Evolutionary conservation across 2,113 vertebrate species (phyloP).

Genomic region (Gnathonemus longibarbis): DNA sequence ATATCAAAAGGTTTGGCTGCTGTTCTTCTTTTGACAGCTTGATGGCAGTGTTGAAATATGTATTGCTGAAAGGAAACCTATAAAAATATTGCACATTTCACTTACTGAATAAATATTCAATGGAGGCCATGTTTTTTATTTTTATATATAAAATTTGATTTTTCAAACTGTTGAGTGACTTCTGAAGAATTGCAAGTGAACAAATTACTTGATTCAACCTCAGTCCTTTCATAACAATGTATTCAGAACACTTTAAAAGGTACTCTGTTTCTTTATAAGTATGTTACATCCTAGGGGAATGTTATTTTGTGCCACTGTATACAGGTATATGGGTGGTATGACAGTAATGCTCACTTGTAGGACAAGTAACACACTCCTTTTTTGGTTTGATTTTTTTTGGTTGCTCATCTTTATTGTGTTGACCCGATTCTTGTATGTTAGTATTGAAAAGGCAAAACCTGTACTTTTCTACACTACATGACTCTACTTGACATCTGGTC

Average conservation of each 20-base stretch:
- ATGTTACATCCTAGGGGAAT: background rate
- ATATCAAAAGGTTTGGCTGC: background rate
- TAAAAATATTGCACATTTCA: background rate
- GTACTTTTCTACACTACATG: background rate
- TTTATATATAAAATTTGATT: background rate
- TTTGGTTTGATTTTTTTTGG: background rate
- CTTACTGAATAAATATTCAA: background rate
- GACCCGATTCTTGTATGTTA: background rate
- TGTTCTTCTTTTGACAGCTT: background rate
- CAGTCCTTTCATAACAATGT: background rate
- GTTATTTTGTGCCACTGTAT: background rate
- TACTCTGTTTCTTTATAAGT: background rate
- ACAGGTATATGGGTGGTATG: background rate
- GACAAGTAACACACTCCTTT: background rate
- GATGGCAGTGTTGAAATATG: background rate
- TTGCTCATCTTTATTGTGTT: background rate
- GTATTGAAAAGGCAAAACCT: background rate
- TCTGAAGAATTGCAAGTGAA: background rate
- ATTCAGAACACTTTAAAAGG: background rate
- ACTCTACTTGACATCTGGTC: background rate
- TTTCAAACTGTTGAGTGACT: background rate
- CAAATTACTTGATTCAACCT: background rate
- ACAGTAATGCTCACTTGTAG: background rate
- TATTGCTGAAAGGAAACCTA: background rate
- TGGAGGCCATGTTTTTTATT: background rate